Conservation (phyloP, 2,113 vertebrate genomes). For the Callipepla squamata region DNA sequence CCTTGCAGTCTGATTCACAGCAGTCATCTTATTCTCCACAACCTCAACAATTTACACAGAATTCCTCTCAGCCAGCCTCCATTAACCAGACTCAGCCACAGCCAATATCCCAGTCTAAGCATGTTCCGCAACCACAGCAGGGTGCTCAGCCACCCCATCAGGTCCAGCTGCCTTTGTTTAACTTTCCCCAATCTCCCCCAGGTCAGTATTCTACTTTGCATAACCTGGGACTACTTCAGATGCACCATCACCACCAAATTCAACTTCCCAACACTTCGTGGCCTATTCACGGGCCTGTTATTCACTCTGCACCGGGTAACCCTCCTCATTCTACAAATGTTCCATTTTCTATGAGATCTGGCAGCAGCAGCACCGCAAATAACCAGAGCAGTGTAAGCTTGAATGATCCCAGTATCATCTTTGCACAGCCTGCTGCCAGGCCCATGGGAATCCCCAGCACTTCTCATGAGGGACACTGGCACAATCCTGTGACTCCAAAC, state of each 20-base stretch:
- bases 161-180: constrained; percentile 89
- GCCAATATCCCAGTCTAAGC: constrained; percentile 84
- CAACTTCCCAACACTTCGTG: constrained; percentile 88
- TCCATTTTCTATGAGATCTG: constrained; percentile 82
- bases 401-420: constrained; percentile 99
- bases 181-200: constrained; percentile 89
- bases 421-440: constrained; percentile 93
- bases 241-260: constrained; percentile 83
- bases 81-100: constrained; percentile 84
- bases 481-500: constrained; percentile 89
- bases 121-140: constrained; percentile 77
- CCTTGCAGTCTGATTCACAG: constrained; percentile 89
- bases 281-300: constrained; percentile 91
- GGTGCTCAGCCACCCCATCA: constrained; percentile 83
- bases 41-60: constrained; percentile 85
- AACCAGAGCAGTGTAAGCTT: constrained; percentile 86
- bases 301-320: constrained; percentile 84
- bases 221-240: constrained; percentile 87
- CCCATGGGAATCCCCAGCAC: constrained; percentile 83
- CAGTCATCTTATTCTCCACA: constrained; percentile 94
- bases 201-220: constrained; percentile 89
- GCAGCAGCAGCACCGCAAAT: constrained; percentile 74
- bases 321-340: constrained; percentile 85
- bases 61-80: constrained; percentile 79
- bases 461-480: constrained; percentile 92